These are phyloP conservation scores for Xerus inauris DNA, from an alignment of 2,113 vertebrate genomes.

Conservation along the genomic window DNA sequence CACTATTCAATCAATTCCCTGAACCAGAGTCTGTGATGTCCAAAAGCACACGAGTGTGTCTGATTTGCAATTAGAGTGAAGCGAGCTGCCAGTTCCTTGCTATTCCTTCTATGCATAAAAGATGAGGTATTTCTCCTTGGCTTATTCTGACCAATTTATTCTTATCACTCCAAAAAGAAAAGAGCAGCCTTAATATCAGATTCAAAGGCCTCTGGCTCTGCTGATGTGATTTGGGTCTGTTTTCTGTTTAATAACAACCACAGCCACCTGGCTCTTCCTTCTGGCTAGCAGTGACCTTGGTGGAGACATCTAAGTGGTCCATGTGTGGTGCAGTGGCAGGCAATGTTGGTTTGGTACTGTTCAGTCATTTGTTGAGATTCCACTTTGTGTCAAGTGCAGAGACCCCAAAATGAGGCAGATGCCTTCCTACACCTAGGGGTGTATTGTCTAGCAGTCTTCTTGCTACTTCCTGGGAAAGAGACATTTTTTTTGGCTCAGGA, in stretches of 20 bases:
- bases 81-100: not conserved
- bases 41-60: not conserved
- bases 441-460: not conserved
- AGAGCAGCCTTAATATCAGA: not conserved
- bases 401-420: not conserved
- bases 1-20: not conserved
- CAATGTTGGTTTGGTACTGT: not conserved
- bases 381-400: not conserved
- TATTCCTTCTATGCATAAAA: not conserved
- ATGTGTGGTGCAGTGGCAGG: not conserved
- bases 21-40: not conserved
- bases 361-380: not conserved
- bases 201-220: not conserved
- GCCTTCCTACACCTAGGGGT: not conserved
- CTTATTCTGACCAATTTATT: not conserved
- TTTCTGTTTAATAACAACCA: not conserved
- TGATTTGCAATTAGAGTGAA: not conserved
- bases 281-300: not conserved
- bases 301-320: not conserved
- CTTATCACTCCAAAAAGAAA: not conserved
- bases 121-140: not conserved
- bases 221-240: not conserved
- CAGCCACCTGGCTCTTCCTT: not conserved
- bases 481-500: not conserved
- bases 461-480: not conserved